Conservation (phyloP, 2,888 invertebrate genomes). For the Diachrysia chrysitis region DNA sequence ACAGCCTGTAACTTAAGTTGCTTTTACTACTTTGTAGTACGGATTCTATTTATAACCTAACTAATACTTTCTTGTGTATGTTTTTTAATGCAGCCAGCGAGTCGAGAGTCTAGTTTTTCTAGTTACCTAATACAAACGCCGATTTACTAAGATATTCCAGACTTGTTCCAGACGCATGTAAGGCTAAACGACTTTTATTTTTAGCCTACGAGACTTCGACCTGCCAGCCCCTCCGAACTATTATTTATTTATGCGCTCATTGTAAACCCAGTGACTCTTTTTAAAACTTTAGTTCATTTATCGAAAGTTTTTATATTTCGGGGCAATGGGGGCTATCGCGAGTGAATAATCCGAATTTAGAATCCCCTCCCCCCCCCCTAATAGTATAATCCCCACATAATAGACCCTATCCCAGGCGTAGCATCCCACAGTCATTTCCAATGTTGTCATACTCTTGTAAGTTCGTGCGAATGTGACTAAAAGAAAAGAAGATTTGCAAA, state of each 20-base stretch:
- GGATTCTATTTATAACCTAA: conserved; percentile 70
- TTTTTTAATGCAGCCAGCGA: conserved; percentile 60
- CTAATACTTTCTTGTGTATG: conserved; percentile 70
- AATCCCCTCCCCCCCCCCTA: too few species aligned
- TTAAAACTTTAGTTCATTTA: too few species aligned
- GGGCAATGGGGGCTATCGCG: too few species aligned
- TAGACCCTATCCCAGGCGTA: too few species aligned
- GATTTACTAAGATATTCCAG: conserved; percentile 49
- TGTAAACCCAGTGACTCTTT: neutral
- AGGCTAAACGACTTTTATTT: conserved; percentile 40
- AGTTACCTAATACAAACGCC: conserved; percentile 66
- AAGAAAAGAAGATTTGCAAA: conserved; percentile 70
- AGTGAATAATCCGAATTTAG: too few species aligned
- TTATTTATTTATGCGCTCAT: neutral
- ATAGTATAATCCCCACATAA: too few species aligned
- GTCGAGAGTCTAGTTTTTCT: conserved; percentile 64
- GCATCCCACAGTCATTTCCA: too few species aligned
- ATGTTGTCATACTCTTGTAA: too few species aligned
- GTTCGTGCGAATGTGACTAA: too few species aligned
- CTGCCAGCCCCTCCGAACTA: conserved; percentile 22
- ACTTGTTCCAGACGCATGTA: conserved; percentile 38
- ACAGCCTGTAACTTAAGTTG: neutral
- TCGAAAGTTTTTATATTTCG: too few species aligned
- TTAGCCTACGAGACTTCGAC: conserved; percentile 26
- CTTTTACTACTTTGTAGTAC: neutral